phyloP scores from a whole-genome alignment of 1,140 invertebrate genomes.

The Idris sp. region DNA sequence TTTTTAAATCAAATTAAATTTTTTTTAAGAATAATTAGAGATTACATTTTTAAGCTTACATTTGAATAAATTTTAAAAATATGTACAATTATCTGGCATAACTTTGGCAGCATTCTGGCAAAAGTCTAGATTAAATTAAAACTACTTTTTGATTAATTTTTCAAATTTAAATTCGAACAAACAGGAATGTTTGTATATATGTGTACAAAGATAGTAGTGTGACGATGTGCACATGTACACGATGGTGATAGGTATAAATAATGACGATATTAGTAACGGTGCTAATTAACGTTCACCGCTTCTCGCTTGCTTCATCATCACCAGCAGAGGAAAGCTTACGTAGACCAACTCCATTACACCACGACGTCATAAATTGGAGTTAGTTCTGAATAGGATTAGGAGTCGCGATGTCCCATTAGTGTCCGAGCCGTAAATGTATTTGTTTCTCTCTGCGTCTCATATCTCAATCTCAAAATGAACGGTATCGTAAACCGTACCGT shows the following conservation, averaged over 20 bases:
- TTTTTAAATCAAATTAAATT: no score
- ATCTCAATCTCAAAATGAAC: conserved; percentile 42
- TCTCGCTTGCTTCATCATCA: conserved; percentile 50
- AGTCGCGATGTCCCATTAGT: conserved; percentile 53
- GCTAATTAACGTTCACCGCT: conserved; percentile 51
- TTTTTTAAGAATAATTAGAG: no score
- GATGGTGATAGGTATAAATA: conserved; percentile 40
- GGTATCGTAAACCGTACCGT: conserved; percentile 15
- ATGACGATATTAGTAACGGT: conserved; percentile 46
- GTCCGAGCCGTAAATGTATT: conserved; percentile 40
- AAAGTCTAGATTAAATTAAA: no score
- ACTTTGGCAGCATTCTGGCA: no score
- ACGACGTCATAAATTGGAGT: conserved; percentile 58
- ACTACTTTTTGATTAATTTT: no score
- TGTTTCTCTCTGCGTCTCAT: conserved; percentile 27
- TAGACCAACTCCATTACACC: conserved; percentile 42
- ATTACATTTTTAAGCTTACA: no score
- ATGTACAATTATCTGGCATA: no score
- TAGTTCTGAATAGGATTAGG: conserved; percentile 58
- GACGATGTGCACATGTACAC: not conserved
- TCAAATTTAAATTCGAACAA: no score
- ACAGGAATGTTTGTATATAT: no score
- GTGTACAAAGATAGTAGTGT: no score
- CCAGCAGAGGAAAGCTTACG: conserved; percentile 32
- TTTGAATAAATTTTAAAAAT: no score